Percentiles rank a stretch among this genome's conserved stretches.
phyloP scores from a whole-genome alignment of 37 sponge, comb jelly and placozoan species.

The Tethya wilhelma region DNA sequence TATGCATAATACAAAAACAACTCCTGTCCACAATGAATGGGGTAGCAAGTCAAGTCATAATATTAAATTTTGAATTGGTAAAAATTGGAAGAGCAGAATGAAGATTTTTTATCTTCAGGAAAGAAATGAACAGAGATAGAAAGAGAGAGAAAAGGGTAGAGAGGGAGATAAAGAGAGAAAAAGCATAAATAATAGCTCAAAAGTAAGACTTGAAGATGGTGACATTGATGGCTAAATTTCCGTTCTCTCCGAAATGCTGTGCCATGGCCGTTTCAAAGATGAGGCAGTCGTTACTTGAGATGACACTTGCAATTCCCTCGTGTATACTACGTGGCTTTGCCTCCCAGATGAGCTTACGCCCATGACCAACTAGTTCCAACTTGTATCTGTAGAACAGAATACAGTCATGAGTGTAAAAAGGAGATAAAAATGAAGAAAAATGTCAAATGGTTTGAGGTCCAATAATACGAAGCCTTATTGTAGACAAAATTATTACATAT shows the following conservation, averaged over 20 bases:
- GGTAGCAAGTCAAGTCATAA: no score
- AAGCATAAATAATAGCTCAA: not conserved
- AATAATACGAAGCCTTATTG: no score
- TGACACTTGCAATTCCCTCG: constrained; percentile 86
- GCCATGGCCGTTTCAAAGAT: constrained; percentile 95
- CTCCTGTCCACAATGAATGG: no score
- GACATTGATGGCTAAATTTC: constrained; percentile 96
- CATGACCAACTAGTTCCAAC: constrained; percentile 76
- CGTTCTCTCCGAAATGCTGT: constrained; percentile 89
- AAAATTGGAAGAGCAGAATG: no score
- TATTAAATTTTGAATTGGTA: no score
- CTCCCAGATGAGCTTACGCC: constrained; percentile 92
- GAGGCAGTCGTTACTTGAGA: constrained; percentile 88
- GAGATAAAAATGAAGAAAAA: no score
- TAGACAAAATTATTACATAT: no score
- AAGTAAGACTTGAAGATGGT: constrained; percentile 63
- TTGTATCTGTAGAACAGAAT: no score
- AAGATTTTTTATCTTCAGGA: not conserved
- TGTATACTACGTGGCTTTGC: constrained; percentile 93
- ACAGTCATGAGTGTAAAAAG: no score
- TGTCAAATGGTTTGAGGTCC: no score
- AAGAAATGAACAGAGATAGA: not conserved
- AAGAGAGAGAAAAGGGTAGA: not conserved
- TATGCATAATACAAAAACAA: no score
- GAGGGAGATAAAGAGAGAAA: not conserved